phyloP scores from a whole-genome alignment of 2,888 invertebrate species.

The Drosophila putrida region DNA sequence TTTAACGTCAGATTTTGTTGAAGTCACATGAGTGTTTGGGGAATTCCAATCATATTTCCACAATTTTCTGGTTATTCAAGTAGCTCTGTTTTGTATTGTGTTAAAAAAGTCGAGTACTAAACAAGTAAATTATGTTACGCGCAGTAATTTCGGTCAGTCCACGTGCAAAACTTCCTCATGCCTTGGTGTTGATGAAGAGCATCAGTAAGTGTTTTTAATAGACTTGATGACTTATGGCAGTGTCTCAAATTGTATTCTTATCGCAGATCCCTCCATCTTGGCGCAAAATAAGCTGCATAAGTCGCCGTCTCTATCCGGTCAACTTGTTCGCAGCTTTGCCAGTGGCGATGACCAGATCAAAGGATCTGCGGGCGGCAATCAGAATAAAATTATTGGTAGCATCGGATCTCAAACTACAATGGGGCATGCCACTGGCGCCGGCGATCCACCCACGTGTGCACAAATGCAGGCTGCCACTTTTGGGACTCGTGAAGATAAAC shows the following conservation, averaged over 20 bases:
- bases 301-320: background rate
- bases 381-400: slow-evolving; percentile 33
- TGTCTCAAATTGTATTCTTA: background rate
- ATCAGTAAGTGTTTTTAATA: slow-evolving; percentile 34
- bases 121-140: slow-evolving; percentile 37
- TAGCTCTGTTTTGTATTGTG: slow-evolving; percentile 26
- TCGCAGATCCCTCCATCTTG: background rate
- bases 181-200: slow-evolving; percentile 5
- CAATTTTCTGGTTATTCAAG: slow-evolving; percentile 34
- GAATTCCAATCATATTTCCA: slow-evolving; percentile 7
- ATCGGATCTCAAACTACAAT: slow-evolving; percentile 3
- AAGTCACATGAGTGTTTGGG: slow-evolving; percentile 15
- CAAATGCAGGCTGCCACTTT: slow-evolving; percentile 23
- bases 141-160: slow-evolving; percentile 20
- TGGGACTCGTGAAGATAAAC: slow-evolving; percentile 5
- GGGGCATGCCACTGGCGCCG: slow-evolving; percentile 1
- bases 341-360: slow-evolving; percentile 34
- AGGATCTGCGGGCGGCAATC: slow-evolving; percentile 6
- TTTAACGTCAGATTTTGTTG: slow-evolving; percentile 45
- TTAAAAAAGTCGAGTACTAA: slow-evolving; percentile 19
- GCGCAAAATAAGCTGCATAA: slow-evolving; percentile 11
- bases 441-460: slow-evolving; percentile 5
- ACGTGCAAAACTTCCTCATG: slow-evolving; percentile 21
- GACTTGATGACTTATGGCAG: background rate
- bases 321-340: slow-evolving; percentile 37